Evolutionary conservation across 2,888 invertebrate genomes (phyloP), one percentile per base, ranked within the genome.

Genomic region (Deladenus siricidicola): DNA sequence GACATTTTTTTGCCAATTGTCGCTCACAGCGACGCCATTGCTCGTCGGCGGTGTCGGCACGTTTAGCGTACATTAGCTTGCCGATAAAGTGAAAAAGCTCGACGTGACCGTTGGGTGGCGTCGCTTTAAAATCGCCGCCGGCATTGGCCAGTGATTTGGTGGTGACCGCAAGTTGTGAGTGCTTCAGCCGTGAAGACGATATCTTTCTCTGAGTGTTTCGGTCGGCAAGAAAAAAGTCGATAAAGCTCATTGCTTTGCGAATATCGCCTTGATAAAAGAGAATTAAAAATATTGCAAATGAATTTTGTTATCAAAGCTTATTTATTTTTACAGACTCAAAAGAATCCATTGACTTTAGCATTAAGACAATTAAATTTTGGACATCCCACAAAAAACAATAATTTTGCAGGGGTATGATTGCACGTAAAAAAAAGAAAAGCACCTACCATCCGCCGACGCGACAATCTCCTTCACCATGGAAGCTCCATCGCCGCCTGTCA

Each of bases 251-350:
- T 17, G 65, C 64, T 19, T 42, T 30, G 4, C 64, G 58, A 30
- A 64, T 59, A 43, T 64, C 64, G 21, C 64, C 64, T 63, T 23
- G 4, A 62, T n/a, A n/a, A n/a, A n/a, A n/a, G n/a, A n/a, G n/a
- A n/a, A n/a, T n/a, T n/a, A n/a, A n/a, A n/a, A n/a, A n/a, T n/a
- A n/a, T n/a, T n/a, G n/a, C n/a, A n/a, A n/a, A n/a, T n/a, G n/a
- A n/a, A n/a, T n/a, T n/a, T n/a, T n/a, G n/a, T n/a, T n/a, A n/a
- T n/a, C n/a, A n/a, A n/a, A n/a, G n/a, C n/a, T n/a, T n/a, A n/a
- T n/a, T n/a, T n/a, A n/a, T n/a, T n/a, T n/a, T n/a, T n/a, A n/a
- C n/a, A n/a, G n/a, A n/a, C n/a, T n/a, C n/a, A n/a, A n/a, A n/a
- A n/a, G n/a, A n/a, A n/a, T n/a, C n/a, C n/a, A n/a, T n/a, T n/a